Base-by-base conservation (phyloP, 2,113 vertebrate genomes). In the Pagrus major region DNA sequence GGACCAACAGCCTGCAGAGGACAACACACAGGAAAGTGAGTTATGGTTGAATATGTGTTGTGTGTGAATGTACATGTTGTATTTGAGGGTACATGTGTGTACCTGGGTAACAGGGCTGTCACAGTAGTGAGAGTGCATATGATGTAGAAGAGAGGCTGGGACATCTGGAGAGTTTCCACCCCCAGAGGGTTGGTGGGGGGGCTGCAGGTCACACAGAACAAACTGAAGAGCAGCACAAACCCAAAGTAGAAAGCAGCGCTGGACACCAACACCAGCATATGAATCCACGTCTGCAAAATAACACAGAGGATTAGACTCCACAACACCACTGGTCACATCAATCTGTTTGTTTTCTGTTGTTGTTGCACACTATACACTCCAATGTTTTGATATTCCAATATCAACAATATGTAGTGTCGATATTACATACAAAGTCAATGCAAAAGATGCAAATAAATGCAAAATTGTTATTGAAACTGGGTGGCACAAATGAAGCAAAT, bases 71-170 rank as follows among this genome's bases (percentile, higher is more conserved):
- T 64, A n/a, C n/a, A 35, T 35, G 33, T 35, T 35, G 4, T 5
- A 35, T 4, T 35, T 9, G 27, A 20, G 35, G 29, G 23, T 6
- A 9, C 16, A 0, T 66, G 35, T 63, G 12, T 58, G 27, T 92
- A 94, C 97, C 98, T 97, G 81, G 98, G 98, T 9, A 98, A 87
- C 44, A 99, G 93, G 72, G 98, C 98, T 33, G 93, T 21, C 21
- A 95, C 93, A 21, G 93, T 94, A 1, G 96, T 94, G 61, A 99
- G 85, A 25, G 86, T 42, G 65, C 96, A 97, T 37, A 97, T 91
- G 2, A 96, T 71, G 88, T 97, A 98, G 94, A 97, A 98, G 2
- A 94, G 42, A 0, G 97, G 95, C 31, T 96, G 94, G 27, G 89
- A 77, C 94, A 99, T 84, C 52, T 96, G 92, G 6, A 89, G 89